These are phyloP conservation scores for Brenthis ino DNA, from an alignment of 2,888 invertebrate genomes.

Conservation along the genomic window DNA sequence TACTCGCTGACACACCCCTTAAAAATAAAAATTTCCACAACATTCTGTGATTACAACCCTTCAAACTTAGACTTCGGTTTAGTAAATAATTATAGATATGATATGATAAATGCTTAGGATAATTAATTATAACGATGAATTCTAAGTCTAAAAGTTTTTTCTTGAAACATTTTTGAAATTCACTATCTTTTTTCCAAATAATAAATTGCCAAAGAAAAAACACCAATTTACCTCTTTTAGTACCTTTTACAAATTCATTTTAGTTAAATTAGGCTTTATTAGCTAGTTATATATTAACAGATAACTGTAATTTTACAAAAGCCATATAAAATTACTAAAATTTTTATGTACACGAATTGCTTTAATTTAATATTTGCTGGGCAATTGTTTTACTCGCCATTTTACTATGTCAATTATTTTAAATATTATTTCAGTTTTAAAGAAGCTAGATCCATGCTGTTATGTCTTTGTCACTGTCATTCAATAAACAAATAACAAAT, in stretches of 20 bases:
- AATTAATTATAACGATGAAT: conserved; percentile 4
- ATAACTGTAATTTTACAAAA: conserved; percentile 7
- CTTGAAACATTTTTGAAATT: conserved; percentile 12
- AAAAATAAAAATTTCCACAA: conserved; percentile 6
- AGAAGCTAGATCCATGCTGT: too few species aligned
- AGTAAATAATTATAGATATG: conserved; percentile 15
- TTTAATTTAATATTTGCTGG: neutral
- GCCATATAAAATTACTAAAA: neutral
- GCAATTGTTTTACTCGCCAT: too few species aligned
- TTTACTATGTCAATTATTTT: too few species aligned
- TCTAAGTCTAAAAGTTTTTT: conserved; percentile 4
- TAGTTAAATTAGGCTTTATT: conserved; percentile 24
- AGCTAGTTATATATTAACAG: conserved; percentile 14
- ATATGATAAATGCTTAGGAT: conserved; percentile 13
- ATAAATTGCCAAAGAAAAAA: conserved; percentile 45
- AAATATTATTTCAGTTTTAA: too few species aligned
- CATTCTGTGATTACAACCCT: conserved; percentile 25
- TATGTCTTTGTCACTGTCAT: too few species aligned
- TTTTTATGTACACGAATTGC: neutral
- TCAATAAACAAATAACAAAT: too few species aligned
- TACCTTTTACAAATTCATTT: conserved; percentile 27
- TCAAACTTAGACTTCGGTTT: conserved; percentile 20
- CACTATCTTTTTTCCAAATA: conserved; percentile 30
- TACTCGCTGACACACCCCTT: conserved; percentile 9
- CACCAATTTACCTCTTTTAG: conserved; percentile 45